Evolutionary conservation across 2,113 vertebrate genomes (phyloP), one percentile per base, ranked within the genome.

Genomic region (Aythya baeri): DNA sequence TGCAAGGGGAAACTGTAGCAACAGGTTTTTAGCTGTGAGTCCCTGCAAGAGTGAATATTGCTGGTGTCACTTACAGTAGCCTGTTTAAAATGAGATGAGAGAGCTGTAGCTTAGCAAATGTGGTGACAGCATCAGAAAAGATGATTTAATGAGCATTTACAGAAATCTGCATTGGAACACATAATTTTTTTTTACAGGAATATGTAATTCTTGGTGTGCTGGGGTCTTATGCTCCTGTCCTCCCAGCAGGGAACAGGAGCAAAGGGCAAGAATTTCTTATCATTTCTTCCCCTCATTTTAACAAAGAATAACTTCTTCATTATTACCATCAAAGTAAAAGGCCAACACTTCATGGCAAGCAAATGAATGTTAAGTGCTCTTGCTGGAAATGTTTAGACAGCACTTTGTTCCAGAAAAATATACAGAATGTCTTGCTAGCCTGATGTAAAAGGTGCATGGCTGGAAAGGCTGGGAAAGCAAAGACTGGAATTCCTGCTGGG

Each of bases 241-340:
- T 50, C 25, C 36, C 70, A 20, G 18, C 22, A 61, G 29, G 38
- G 88, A 66, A 55, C 0, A 34, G 68, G 10, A 55, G 38, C 4
- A 7, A 72, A 77, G 21, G 3, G 17, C 4, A 1, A 57, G 55
- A 1, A 2, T 0, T 20, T 5, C 57, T 3, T 65, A 52, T 34
- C 26, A 14, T 62, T 27, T 36, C 11, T 41, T 72, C 3, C 8
- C 25, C 38, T n/a, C 6, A 1, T 68, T 75, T 32, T n/a, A 89
- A 43, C 13, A 58, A n/a, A 38, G 49, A 91, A 75, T 41, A 59
- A 75, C 46, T 93, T 85, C 77, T 72, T 65, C 10, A 18, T 29
- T 66, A 27, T 44, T 65, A 13, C 11, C 65, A 87, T 73, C 31
- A 86, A 68, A 85, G 34, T 13, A 79, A 75, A 72, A 79, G 21